Conservation (phyloP, 1,140 invertebrate species). For the Bradynema listronoti region DNA sequence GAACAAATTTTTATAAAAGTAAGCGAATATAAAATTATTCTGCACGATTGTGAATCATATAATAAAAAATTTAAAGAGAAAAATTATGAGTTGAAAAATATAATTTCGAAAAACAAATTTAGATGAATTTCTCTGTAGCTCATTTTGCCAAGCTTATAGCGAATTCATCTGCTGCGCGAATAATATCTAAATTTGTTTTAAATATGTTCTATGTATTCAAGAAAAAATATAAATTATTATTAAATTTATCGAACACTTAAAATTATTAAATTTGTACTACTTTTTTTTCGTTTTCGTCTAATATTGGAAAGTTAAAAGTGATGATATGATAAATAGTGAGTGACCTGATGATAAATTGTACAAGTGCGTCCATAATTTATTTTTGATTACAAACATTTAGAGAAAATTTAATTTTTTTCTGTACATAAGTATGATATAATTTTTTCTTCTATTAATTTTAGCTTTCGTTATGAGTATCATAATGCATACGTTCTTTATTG, state of each 20-base stretch:
- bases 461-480: too few species aligned
- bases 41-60: too few species aligned
- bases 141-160: conserved; percentile 19
- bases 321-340: conserved; percentile 10
- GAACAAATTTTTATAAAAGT: too few species aligned
- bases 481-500: too few species aligned
- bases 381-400: too few species aligned
- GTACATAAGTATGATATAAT: too few species aligned
- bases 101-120: neutral
- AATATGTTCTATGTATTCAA: neutral
- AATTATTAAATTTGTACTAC: conserved; percentile 19
- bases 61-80: too few species aligned
- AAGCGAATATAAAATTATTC: too few species aligned
- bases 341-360: conserved; percentile 7
- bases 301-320: conserved; percentile 20
- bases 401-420: too few species aligned
- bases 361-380: neutral
- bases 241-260: neutral
- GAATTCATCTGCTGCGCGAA: conserved; percentile 21
- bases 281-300: conserved; percentile 26
- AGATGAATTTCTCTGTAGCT: neutral
- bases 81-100: neutral
- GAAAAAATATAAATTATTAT: neutral
- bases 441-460: too few species aligned
- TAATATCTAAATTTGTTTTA: conserved; percentile 27